Conservation (phyloP, 2,888 invertebrate genomes). For the Leptinotarsa juncta region DNA sequence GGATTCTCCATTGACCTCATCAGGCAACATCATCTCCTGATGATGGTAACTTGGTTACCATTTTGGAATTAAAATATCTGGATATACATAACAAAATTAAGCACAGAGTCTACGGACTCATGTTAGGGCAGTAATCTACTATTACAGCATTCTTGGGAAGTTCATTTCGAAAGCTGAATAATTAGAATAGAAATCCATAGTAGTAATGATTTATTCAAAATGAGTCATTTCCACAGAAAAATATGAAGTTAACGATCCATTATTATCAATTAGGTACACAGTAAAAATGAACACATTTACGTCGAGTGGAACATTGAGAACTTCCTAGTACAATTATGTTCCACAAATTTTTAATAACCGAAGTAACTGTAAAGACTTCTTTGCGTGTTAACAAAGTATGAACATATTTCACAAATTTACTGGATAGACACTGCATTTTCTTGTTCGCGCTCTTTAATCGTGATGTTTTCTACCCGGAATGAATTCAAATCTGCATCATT, state of each 20-base stretch:
- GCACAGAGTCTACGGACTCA: too few species aligned
- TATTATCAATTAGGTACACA: constrained; percentile 13
- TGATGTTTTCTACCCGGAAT: neutral
- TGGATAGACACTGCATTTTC: constrained; percentile 10
- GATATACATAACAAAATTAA: too few species aligned
- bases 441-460: constrained; percentile 16
- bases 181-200: neutral
- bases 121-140: too few species aligned
- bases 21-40: too few species aligned
- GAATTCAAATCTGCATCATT: constrained; percentile 18
- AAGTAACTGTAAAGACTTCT: constrained; percentile 5
- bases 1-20: too few species aligned
- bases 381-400: constrained; percentile 13
- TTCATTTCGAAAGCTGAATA: neutral
- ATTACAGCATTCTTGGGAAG: neutral
- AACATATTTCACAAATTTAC: constrained; percentile 3
- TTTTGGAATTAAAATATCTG: too few species aligned
- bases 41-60: too few species aligned
- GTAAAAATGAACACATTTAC: neutral
- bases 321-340: constrained; percentile 6
- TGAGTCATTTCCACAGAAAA: constrained; percentile 4
- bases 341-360: constrained; percentile 13
- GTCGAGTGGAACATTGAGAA: constrained; percentile 9
- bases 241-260: neutral
- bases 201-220: neutral